These are phyloP conservation scores for Chaetops frenatus DNA, from an alignment of 2,113 vertebrate species.

Conservation along the genomic window DNA sequence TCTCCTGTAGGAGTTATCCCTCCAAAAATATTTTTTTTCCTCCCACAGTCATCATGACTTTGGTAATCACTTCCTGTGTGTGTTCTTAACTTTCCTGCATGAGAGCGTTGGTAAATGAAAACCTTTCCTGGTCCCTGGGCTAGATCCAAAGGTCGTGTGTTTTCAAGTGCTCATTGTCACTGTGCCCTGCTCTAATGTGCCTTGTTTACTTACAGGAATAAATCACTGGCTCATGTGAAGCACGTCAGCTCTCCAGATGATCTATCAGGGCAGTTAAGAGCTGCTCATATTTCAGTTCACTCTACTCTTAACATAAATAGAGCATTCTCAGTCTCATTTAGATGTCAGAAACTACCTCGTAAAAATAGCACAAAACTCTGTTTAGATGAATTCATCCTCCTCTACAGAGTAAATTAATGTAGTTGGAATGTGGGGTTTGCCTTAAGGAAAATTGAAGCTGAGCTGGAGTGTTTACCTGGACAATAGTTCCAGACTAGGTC, in stretches of 20 bases:
- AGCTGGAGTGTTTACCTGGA: background rate
- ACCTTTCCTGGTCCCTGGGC: background rate
- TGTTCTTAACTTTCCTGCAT: background rate
- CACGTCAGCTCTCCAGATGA: background rate
- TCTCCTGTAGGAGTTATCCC: background rate
- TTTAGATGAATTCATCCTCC: background rate
- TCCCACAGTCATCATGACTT: background rate
- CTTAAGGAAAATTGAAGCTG: background rate
- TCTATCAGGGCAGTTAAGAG: background rate
- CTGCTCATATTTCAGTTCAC: constrained; percentile 1
- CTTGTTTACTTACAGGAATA: background rate
- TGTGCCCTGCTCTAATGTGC: background rate
- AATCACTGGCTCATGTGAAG: constrained; percentile 10
- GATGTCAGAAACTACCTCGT: background rate
- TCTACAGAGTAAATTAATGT: background rate
- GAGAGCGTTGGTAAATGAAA: background rate
- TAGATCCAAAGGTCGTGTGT: background rate
- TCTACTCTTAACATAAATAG: background rate
- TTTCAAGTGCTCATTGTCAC: background rate
- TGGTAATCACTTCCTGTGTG: background rate
- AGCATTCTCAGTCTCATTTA: background rate
- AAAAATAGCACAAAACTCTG: background rate
- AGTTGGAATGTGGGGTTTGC: background rate
- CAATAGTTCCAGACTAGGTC: background rate
- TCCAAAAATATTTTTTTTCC: background rate